phyloP scores from a whole-genome alignment of 1,140 invertebrate genomes.

The Sitobion miscanthi region DNA sequence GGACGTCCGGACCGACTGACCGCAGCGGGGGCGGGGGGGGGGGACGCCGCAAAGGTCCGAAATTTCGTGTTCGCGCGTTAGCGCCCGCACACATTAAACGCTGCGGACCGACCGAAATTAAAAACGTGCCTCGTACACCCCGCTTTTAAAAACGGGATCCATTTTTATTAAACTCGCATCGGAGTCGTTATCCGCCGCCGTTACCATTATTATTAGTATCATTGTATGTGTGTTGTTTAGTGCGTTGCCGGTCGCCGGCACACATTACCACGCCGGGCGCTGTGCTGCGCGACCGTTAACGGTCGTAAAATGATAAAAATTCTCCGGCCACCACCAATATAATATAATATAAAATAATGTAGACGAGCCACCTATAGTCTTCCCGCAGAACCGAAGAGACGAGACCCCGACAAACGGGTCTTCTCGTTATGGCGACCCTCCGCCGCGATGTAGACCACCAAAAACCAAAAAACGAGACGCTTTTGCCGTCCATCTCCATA shows the following conservation, averaged over 20 bases:
- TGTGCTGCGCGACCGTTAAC: constrained; percentile 27
- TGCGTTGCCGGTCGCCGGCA: not conserved
- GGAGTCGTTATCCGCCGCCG: constrained; percentile 43
- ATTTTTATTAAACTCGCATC: constrained; percentile 54
- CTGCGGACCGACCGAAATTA: constrained; percentile 29
- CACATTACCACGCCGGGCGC: not conserved
- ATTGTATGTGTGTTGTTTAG: not conserved
- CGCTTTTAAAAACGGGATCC: constrained; percentile 49
- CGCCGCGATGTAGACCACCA: not conserved
- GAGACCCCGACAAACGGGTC: not conserved
- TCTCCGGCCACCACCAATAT: not conserved
- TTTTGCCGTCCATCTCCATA: not conserved
- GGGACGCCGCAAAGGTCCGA: not conserved
- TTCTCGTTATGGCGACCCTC: not conserved
- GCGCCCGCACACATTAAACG: constrained; percentile 15
- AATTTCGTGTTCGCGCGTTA: not conserved
- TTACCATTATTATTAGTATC: constrained; percentile 52
- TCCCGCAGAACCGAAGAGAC: not conserved
- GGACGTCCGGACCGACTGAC: not conserved
- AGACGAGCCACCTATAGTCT: not conserved
- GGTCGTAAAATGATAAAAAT: constrained; percentile 57
- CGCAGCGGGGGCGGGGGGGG: not conserved
- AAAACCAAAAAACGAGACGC: not conserved
- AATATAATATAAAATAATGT: constrained; percentile 6
- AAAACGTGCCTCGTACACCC: constrained; percentile 49